Evolutionary conservation across 2,113 vertebrate genomes (phyloP).

Genomic region (Carollia perspicillata): DNA sequence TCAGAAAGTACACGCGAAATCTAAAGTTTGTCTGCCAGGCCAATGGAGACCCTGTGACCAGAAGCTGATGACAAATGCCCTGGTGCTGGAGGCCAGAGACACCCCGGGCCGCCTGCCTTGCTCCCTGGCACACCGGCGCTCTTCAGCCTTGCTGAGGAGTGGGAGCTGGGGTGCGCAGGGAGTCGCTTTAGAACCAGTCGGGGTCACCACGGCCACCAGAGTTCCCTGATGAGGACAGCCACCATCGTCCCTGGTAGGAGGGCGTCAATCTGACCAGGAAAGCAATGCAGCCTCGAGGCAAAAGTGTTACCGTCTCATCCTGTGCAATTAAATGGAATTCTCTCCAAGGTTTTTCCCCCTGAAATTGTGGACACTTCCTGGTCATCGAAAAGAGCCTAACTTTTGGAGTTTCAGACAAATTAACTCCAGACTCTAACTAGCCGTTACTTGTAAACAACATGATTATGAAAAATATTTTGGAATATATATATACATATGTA

Average conservation of each 20-base stretch:
- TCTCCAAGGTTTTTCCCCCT: not conserved
- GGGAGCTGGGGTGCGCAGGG: not conserved
- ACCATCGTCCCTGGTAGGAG: not conserved
- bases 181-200: not conserved
- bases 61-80: not conserved
- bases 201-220: not conserved
- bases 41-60: not conserved
- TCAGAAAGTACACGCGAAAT: not conserved
- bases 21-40: not conserved
- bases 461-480: not conserved
- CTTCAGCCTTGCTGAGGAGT: not conserved
- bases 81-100: not conserved
- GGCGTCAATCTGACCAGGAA: not conserved
- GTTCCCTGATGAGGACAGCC: not conserved
- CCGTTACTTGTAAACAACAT: not conserved
- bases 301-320: not conserved
- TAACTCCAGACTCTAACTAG: not conserved
- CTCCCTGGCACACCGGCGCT: accelerated
- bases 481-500: too few species aligned
- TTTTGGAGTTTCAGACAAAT: not conserved
- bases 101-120: not conserved
- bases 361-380: not conserved
- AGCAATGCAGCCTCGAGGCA: not conserved
- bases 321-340: not conserved
- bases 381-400: not conserved